Conservation (phyloP, 2,888 invertebrate species). For the Chrysolina haemoptera region DNA sequence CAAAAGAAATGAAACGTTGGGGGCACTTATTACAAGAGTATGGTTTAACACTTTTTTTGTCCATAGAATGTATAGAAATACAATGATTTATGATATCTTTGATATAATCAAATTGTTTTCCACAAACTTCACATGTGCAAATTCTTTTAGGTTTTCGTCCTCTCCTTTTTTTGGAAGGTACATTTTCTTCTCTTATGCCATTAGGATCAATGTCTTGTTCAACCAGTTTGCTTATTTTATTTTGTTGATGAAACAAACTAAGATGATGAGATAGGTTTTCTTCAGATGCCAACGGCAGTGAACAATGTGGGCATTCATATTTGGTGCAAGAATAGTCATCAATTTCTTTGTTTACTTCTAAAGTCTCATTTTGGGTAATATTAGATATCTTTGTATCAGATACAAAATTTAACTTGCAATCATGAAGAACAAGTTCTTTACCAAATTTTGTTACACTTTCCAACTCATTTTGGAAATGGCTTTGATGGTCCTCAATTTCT, state of each 20-base stretch:
- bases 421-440: not conserved
- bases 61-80: slow-evolving; percentile 54
- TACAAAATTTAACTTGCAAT: not conserved
- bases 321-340: slow-evolving; percentile 4
- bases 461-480: not conserved
- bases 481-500: not conserved
- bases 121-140: slow-evolving; percentile 58
- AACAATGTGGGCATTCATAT: not conserved
- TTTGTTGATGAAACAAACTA: not conserved
- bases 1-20: slow-evolving; percentile 56
- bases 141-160: slow-evolving; percentile 34
- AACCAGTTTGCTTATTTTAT: not conserved
- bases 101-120: slow-evolving; percentile 51
- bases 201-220: not conserved
- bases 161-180: slow-evolving; percentile 21
- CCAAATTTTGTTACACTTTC: not conserved
- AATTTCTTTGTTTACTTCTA: slow-evolving; percentile 4
- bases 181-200: not conserved
- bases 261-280: not conserved
- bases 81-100: slow-evolving; percentile 60
- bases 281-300: not conserved
- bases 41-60: slow-evolving; percentile 57
- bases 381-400: not conserved
- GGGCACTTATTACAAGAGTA: slow-evolving; percentile 59
- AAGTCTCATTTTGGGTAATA: not conserved